Evolutionary conservation across 2,113 vertebrate species (phyloP).

Genomic region (Platycercus adscitus): DNA sequence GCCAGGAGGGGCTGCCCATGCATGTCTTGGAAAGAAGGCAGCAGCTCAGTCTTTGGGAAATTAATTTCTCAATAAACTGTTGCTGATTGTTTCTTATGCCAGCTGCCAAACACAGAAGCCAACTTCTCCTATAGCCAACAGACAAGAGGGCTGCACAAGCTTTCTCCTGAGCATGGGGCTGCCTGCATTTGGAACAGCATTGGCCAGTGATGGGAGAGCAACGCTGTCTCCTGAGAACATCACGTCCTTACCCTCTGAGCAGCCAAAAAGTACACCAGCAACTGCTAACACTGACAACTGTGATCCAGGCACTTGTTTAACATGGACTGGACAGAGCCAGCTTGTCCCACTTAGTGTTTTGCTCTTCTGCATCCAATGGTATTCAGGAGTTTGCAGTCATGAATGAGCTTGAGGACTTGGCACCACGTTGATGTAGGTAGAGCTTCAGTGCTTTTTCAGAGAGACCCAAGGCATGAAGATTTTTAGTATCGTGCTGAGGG

Average conservation of each 20-base stretch:
- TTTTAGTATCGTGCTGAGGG: background rate
- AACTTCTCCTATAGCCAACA: background rate
- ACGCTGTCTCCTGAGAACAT: background rate
- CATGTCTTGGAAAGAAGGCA: background rate
- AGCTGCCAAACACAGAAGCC: background rate
- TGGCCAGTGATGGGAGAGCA: background rate
- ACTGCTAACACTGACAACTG: background rate
- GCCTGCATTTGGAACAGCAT: background rate
- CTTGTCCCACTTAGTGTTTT: background rate
- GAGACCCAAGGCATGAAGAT: background rate
- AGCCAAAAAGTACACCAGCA: background rate
- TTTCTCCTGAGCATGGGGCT: background rate
- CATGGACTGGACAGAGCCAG: background rate
- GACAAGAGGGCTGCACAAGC: background rate
- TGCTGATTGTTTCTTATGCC: background rate
- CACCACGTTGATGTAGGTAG: accelerated
- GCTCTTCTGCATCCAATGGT: background rate
- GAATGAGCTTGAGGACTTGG: background rate
- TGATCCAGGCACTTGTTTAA: background rate
- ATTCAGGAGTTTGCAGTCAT: background rate
- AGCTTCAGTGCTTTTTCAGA: background rate
- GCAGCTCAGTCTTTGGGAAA: background rate
- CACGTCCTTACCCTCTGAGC: background rate
- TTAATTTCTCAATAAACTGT: background rate
- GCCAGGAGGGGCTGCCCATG: constrained; percentile 8